Base-by-base conservation (phyloP, 2,888 invertebrate species). In the Eupithecia inturbata region DNA sequence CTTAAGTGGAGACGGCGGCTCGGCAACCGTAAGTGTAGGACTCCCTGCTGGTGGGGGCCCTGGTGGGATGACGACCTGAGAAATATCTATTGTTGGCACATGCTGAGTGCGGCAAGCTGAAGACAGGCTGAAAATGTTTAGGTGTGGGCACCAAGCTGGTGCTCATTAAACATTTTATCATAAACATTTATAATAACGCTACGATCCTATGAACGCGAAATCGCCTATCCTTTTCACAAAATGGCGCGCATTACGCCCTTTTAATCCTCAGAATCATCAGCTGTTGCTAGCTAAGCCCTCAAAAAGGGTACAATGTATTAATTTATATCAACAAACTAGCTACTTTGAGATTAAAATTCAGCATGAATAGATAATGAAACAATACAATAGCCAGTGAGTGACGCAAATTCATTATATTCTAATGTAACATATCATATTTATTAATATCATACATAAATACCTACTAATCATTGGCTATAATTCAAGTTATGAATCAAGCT, bases 381-480 rank as follows among this genome's bases (percentile, higher is more conserved):
- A 82, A 80, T 80, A 81, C 81, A 81, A 80, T 81, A 73, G 78
- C 68, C 68, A 26, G 16, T 49, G 14, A 66, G 28, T 82, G 81
- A 82, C 80, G 81, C 77, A 75, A 76, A 78, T 73, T 77, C 75
- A 79, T 78, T 79, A 80, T 80, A 80, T 83, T 79, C 72, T 72
- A 80, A 71, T 74, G 45, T 53, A 16, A 14, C 41, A 31, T 63
- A 70, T 66, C 64, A 53, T 57, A 57, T 14, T 53, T 53, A 53
- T 53, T 22, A 53, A 10, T 53, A 26, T 9, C n/a, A 9, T 72
- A 68, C 68, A 26, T 64, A 63, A 57, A 60, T 28, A 19, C 57
- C 22, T 62, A 62, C 19, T 19, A 31, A 62, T 66, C 66, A 63
- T 72, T 73, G 64, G 71, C 79, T 79, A 77, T 82, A 79, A 66